These are phyloP conservation scores for Tipula vernalis DNA, from an alignment of 2,888 invertebrate species.

Conservation along the genomic window DNA sequence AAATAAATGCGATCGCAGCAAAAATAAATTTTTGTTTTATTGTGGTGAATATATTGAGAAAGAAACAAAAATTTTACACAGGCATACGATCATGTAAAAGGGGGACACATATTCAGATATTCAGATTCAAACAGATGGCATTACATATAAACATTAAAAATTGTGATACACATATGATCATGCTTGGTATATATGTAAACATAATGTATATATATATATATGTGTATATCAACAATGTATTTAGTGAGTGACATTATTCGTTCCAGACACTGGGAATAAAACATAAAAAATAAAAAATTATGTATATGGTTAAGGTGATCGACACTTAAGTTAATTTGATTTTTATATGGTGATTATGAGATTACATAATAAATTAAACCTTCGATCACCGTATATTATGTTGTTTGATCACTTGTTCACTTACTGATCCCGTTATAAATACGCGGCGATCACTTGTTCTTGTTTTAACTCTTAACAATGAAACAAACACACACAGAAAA, in stretches of 20 bases:
- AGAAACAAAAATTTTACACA: background rate
- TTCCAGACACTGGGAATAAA: background rate
- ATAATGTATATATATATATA: background rate
- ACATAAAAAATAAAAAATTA: background rate
- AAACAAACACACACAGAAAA: background rate
- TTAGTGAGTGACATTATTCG: background rate
- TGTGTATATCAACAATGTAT: background rate
- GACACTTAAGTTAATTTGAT: background rate
- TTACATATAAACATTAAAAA: background rate
- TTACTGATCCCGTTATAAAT: background rate
- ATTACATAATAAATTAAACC: background rate
- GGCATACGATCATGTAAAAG: background rate
- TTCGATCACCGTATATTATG: background rate
- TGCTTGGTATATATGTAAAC: background rate
- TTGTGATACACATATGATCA: background rate
- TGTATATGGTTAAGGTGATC: background rate
- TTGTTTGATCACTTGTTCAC: background rate
- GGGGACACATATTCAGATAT: background rate
- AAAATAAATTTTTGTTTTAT: background rate
- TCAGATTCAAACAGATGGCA: background rate
- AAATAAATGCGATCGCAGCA: background rate
- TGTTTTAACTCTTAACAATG: background rate
- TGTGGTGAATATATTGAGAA: background rate
- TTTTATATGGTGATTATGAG: background rate
- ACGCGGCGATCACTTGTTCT: background rate